Evolutionary conservation across 2,113 vertebrate species (phyloP), one percentile per base, ranked within the genome.

Genomic region (Eptesicus fuscus): DNA sequence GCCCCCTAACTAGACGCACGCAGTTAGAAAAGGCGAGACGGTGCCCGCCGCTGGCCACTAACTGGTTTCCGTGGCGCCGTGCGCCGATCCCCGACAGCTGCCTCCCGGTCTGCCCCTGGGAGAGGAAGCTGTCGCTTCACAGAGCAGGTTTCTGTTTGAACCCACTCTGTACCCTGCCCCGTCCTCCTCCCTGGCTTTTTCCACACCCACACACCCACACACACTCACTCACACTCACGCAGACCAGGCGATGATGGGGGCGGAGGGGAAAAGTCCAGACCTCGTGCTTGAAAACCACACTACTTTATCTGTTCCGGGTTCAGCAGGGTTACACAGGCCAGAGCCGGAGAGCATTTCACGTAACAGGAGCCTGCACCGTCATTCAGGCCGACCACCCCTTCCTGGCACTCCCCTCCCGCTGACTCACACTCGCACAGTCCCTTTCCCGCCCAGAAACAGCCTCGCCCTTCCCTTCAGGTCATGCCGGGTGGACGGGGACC

Each of bases 361-460:
- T 5, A 12, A 0, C 6, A 1, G 18, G 28, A 3, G 0, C 56
- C 82, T 14, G 12, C 11, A 2, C 28, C 28, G 37, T 37, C 10
- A 4, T 25, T 70, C 9, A 10, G 13, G 78, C 73, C 2, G 0
- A 14, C 2, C 51, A 35, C n/a, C 49, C 4, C 37, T 9, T 32
- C 4, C 11, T 71, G 7, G 25, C 22, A 56, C 73, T 85, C 17
- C 1, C 23, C 14, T 70, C 28, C 47, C 35, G 42, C 37, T 82
- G 7, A 20, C 32, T 67, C 40, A 67, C 59, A 25, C 22, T 88
- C 67, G 83, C 88, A 10, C 40, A 16, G 1, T n/a, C 49, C 25
- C 71, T 71, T 87, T 17, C 13, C 56, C 47, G 78, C 70, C 93
- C 88, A 49, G 73, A 96, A 92, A 91, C 93, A 96, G 83, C 83